Conservation (phyloP, 37 sponge, comb jelly and placozoan genomes). For the Haliclona indistincta region DNA sequence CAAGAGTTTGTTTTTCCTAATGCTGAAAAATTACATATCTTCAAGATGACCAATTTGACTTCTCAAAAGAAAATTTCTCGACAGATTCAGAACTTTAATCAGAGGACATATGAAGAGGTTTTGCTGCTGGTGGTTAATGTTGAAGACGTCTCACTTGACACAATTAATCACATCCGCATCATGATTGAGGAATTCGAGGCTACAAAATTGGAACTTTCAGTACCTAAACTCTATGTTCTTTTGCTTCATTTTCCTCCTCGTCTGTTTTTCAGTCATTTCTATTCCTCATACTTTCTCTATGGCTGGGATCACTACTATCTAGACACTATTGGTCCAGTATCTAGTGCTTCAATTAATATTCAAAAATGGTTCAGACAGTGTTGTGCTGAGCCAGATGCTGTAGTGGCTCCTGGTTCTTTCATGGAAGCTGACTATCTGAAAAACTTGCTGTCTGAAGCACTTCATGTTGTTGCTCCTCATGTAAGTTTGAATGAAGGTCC, state of each 20-base stretch:
- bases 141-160: constrained; percentile 57
- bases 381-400: constrained; percentile 6
- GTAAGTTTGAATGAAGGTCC: constrained; percentile 24
- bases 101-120: not conserved
- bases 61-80: constrained; percentile 37
- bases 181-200: constrained; percentile 85
- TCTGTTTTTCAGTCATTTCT: constrained; percentile 50
- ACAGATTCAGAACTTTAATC: constrained; percentile 43
- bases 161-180: constrained; percentile 84
- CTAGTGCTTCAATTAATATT: constrained; percentile 29
- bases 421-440: constrained; percentile 11
- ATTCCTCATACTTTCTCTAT: constrained; percentile 62
- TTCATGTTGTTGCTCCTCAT: constrained; percentile 31
- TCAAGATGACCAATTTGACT: constrained; percentile 54
- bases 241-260: constrained; percentile 66
- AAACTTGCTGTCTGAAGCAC: constrained; percentile 21
- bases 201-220: constrained; percentile 82
- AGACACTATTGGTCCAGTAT: constrained; percentile 29
- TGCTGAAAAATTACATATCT: constrained; percentile 16
- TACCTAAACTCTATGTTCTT: constrained; percentile 73
- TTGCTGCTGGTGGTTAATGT: constrained; percentile 63
- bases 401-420: not conserved
- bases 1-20: constrained; percentile 23
- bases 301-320: constrained; percentile 80
- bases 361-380: constrained; percentile 61